A percentile compares a stretch with the other conserved stretches of the same genome.
These are phyloP conservation scores for Pristionchus arcanus DNA, from an alignment of 2,888 invertebrate species.

Conservation along the genomic window DNA sequence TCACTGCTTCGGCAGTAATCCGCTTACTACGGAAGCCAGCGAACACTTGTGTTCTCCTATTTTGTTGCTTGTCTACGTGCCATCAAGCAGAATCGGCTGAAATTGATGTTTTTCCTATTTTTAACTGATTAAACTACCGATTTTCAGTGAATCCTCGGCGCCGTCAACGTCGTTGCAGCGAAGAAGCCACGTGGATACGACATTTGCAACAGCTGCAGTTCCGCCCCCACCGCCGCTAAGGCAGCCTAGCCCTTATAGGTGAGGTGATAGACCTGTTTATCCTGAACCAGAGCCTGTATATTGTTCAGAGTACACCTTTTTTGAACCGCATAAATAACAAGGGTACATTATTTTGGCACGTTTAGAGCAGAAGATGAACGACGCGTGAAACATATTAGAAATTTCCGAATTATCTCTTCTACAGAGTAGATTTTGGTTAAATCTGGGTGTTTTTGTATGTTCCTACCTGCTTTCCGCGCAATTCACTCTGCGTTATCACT, in stretches of 20 bases:
- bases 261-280: no score
- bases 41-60: neutral
- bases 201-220: neutral
- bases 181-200: conserved; percentile 22
- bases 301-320: no score
- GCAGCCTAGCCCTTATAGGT: conserved; percentile 14
- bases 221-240: conserved; percentile 4
- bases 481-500: no score
- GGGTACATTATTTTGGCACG: no score
- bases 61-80: neutral
- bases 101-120: neutral
- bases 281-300: no score
- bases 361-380: no score
- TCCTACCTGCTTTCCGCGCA: no score
- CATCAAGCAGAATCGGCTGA: neutral
- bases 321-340: no score
- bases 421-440: no score
- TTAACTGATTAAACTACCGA: neutral
- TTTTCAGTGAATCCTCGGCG: conserved; percentile 44
- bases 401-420: no score
- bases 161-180: conserved; percentile 33
- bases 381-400: no score
- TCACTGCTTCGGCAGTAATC: conserved; percentile 1
- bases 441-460: no score
- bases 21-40: neutral